Evolutionary conservation across 1,140 invertebrate genomes (phyloP).

Genomic region (Drosophila repletoides): DNA sequence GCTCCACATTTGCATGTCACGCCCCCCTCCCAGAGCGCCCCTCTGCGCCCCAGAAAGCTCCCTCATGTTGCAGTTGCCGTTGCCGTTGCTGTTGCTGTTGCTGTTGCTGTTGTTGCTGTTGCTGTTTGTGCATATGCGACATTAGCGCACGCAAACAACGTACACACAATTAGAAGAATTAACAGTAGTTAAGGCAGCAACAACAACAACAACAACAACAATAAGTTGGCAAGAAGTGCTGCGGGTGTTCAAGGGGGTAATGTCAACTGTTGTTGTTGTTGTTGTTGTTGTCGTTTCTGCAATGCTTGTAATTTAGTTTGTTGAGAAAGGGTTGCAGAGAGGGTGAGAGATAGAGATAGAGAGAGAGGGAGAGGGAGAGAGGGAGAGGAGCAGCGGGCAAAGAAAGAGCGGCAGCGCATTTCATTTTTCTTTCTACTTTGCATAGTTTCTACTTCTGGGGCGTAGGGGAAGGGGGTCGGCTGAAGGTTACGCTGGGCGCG

Average conservation of each 20-base stretch:
- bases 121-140: conserved; percentile 69
- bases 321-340: too few relatives aligned
- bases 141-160: conserved; percentile 79
- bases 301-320: conserved; percentile 71
- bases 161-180: conserved; percentile 79
- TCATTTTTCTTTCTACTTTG: conserved; percentile 39
- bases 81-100: conserved; percentile 11
- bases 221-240: conserved; percentile 53
- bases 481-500: neutral
- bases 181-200: conserved; percentile 74
- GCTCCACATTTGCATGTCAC: conserved; percentile 68
- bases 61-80: conserved; percentile 7
- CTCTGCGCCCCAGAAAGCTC: conserved; percentile 2
- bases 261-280: conserved; percentile 12
- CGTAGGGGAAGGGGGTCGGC: conserved; percentile 5
- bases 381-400: neutral
- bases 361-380: neutral
- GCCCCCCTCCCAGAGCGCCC: too few relatives aligned
- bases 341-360: neutral
- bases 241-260: conserved; percentile 19
- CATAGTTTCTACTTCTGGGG: conserved; percentile 20
- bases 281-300: conserved; percentile 26
- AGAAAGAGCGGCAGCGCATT: neutral
- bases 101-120: conserved; percentile 24
- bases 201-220: conserved; percentile 38